These are phyloP conservation scores for Venusia cambrica DNA, from an alignment of 2,888 invertebrate genomes.

Conservation along the genomic window DNA sequence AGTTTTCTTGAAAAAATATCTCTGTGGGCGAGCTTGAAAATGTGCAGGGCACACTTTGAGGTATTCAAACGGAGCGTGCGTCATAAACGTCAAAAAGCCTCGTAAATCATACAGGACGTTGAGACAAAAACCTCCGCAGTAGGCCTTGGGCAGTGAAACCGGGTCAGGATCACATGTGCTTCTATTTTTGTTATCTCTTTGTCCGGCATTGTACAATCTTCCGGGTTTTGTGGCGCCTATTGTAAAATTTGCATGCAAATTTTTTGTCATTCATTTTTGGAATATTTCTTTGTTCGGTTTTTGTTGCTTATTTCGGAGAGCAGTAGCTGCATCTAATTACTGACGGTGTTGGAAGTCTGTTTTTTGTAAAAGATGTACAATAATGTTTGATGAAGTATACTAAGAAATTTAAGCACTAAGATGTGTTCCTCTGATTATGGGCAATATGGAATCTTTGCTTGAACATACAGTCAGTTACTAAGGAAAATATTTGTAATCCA, in stretches of 20 bases:
- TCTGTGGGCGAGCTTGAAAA: conserved; percentile 61
- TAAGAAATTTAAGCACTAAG: too few species aligned
- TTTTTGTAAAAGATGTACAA: too few species aligned
- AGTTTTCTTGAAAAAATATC: conserved; percentile 60
- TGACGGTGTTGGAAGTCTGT: conserved; percentile 2
- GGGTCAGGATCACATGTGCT: conserved; percentile 79
- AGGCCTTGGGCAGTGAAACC: conserved; percentile 64
- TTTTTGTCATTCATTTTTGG: conserved; percentile 52
- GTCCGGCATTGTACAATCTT: conserved; percentile 71
- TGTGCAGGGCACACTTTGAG: conserved; percentile 73
- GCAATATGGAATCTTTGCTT: too few species aligned
- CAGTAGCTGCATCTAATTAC: conserved; percentile 14
- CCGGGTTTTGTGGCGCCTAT: conserved; percentile 60
- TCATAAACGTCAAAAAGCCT: conserved; percentile 75
- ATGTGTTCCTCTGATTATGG: too few species aligned
- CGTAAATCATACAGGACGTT: conserved; percentile 75
- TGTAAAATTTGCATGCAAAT: conserved; percentile 64
- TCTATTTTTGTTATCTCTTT: conserved; percentile 53
- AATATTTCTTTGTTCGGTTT: conserved; percentile 43
- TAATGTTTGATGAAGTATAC: too few species aligned
- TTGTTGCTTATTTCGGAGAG: conserved; percentile 27
- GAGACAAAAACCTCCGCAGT: conserved; percentile 61
- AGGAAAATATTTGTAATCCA: too few species aligned
- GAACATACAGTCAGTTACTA: too few species aligned
- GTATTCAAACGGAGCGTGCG: conserved; percentile 75